Conservation (phyloP, 2,113 vertebrate species). For the Deroptyus accipitrinus region DNA sequence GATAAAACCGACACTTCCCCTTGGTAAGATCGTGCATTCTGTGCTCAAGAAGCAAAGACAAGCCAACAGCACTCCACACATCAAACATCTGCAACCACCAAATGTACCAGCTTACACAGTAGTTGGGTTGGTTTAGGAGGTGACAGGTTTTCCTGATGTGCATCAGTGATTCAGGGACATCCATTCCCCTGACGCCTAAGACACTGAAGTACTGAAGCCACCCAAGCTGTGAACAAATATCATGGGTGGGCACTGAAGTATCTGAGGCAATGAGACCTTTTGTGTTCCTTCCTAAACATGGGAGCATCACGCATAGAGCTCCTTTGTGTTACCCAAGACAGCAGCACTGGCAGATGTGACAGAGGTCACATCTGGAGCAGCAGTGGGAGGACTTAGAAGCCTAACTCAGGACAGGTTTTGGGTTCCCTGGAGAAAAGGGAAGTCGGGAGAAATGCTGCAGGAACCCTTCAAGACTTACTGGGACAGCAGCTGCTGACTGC, state of each 20-base stretch:
- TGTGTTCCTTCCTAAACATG: background rate
- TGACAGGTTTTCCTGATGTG: background rate
- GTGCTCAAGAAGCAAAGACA: background rate
- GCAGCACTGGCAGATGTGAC: background rate
- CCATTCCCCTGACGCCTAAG: background rate
- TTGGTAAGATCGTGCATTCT: background rate
- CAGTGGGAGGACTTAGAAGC: background rate
- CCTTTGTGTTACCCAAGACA: background rate
- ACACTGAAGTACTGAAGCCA: background rate
- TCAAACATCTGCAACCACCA: background rate
- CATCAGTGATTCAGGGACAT: background rate
- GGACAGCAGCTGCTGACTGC: too few species aligned
- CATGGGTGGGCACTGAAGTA: background rate
- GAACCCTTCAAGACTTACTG: background rate
- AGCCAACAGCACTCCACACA: background rate
- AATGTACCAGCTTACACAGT: background rate
- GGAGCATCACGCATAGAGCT: accelerated
- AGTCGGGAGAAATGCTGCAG: background rate
- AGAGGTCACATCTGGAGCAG: background rate
- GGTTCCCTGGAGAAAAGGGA: background rate
- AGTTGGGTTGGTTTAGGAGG: background rate
- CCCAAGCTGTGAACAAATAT: background rate
- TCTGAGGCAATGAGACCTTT: background rate
- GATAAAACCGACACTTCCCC: background rate
- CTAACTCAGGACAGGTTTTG: background rate